Evolutionary conservation across 2,888 invertebrate genomes (phyloP), one percentile per base, ranked within the genome.

Genomic region (Rhagonycha lutea): DNA sequence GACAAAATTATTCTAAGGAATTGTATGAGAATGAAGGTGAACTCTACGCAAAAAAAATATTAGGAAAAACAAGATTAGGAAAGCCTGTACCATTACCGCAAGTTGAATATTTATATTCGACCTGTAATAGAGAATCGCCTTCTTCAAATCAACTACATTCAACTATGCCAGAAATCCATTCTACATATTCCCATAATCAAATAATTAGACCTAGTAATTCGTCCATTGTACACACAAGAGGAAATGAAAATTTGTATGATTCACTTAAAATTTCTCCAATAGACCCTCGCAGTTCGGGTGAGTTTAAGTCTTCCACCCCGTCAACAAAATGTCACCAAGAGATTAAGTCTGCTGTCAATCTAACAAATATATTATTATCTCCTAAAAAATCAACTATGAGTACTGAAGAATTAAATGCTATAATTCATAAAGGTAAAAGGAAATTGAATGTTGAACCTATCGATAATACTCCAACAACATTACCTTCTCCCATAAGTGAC

Each of bases 351-450:
- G 88, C 89, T 9, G 80, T 88, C 3, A 89, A 91, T 82, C 87
- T 91, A 61, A 88, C 88, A 77, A 87, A 88, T 8, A 90, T 89
- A 84, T 82, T 92, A 76, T 82, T 92, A 9, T 93, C 93, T 2
- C 93, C 93, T 0, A 92, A 92, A 23, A 93, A 92, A 86, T 92
- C 93, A 2, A 92, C 92, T 0, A 93, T 94, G 92, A 92, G 92
- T n/a, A 93, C 94, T 81, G 94, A 94, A 84, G 94, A 94, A 85
- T 87, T 94, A 3, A 94, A 93, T 83, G 93, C 94, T 3, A 93
- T 93, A 14, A 94, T 94, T 79, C 94, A 94, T 84, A 94, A 94
- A 86, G 93, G 93, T 81, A 94, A 94, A 85, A 93, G 92, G 86
- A 91, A 92, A 84, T 89, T 94, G 72, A 94, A 93, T 80, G 93